These are phyloP conservation scores for Sinotaia quadrata DNA, from an alignment of 2,888 invertebrate genomes.

Conservation along the genomic window DNA sequence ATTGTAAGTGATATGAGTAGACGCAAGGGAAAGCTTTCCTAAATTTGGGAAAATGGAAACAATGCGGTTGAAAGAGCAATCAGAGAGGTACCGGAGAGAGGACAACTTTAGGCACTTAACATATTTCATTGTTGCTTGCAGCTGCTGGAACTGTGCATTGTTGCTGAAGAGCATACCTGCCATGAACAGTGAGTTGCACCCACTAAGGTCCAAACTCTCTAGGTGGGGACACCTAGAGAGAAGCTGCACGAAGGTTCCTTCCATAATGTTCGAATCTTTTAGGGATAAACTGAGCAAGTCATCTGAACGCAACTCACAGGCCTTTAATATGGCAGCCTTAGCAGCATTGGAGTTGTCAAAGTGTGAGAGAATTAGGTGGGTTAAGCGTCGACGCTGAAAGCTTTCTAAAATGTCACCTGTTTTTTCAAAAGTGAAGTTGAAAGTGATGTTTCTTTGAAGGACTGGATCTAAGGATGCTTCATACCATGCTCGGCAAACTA, in stretches of 20 bases:
- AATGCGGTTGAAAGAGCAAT: slow-evolving; percentile 81
- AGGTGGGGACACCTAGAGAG: slow-evolving; percentile 73
- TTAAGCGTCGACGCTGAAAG: slow-evolving; percentile 46
- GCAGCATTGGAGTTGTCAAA: slow-evolving; percentile 57
- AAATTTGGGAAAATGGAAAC: slow-evolving; percentile 77
- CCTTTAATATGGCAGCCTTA: slow-evolving; percentile 48
- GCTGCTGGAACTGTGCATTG: slow-evolving; percentile 73
- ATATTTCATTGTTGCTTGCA: slow-evolving; percentile 62
- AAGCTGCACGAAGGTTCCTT: slow-evolving; percentile 59
- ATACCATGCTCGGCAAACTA: slow-evolving; percentile 80
- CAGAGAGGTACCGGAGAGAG: slow-evolving; percentile 82
- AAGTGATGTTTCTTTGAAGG: slow-evolving; percentile 76
- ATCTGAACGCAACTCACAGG: slow-evolving; percentile 54
- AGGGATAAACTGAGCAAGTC: slow-evolving; percentile 60
- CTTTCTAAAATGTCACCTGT: slow-evolving; percentile 38
- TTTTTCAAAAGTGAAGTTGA: slow-evolving; percentile 64
- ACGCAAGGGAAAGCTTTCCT: slow-evolving; percentile 78
- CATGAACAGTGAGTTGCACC: slow-evolving; percentile 83
- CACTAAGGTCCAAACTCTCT: slow-evolving; percentile 77
- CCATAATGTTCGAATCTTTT: slow-evolving; percentile 65
- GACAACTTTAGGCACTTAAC: slow-evolving; percentile 78
- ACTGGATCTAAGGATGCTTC: slow-evolving; percentile 79
- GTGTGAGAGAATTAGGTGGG: slow-evolving; percentile 60
- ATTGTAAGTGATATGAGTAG: slow-evolving; percentile 82
- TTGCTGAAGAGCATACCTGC: slow-evolving; percentile 80